A percentile compares a stretch with the other conserved stretches of the same genome.
phyloP scores from a whole-genome alignment of 2,113 vertebrate species.

The Platysteira castanea region DNA sequence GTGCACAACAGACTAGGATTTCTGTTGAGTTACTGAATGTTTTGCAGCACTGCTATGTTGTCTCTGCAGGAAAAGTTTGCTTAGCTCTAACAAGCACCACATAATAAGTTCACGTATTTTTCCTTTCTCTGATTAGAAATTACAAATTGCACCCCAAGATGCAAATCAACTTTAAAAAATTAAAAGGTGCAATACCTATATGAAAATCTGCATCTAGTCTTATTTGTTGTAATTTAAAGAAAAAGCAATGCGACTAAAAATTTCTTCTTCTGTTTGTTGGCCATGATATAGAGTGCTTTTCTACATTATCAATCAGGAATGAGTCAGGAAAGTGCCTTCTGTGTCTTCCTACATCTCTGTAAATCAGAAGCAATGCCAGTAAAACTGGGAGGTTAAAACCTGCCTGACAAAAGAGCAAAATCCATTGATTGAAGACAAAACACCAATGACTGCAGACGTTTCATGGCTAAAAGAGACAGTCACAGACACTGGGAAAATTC shows the following conservation, averaged over 20 bases:
- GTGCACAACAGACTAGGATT: background rate
- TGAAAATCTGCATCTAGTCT: background rate
- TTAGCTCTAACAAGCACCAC: background rate
- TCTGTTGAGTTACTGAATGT: background rate
- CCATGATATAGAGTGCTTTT: background rate
- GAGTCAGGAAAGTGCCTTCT: background rate
- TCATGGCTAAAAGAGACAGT: background rate
- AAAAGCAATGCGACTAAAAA: background rate
- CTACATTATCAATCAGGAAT: background rate
- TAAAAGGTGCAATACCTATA: background rate
- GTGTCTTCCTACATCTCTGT: background rate
- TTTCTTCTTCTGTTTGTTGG: background rate
- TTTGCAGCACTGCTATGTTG: background rate
- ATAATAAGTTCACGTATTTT: background rate
- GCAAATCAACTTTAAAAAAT: background rate
- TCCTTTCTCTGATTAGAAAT: background rate
- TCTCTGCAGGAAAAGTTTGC: background rate
- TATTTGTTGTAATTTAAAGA: background rate
- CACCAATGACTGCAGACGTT: background rate
- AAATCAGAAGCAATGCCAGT: background rate
- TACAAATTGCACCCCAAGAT: background rate
- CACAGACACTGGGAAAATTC: constrained; percentile 1
- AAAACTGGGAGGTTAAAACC: background rate
- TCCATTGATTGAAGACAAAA: background rate
- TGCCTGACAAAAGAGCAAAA: background rate